Percentiles rank a stretch among this genome's conserved stretches.
Evolutionary conservation across 1,140 invertebrate genomes (phyloP).

Genomic region (Drosophila parvula): DNA sequence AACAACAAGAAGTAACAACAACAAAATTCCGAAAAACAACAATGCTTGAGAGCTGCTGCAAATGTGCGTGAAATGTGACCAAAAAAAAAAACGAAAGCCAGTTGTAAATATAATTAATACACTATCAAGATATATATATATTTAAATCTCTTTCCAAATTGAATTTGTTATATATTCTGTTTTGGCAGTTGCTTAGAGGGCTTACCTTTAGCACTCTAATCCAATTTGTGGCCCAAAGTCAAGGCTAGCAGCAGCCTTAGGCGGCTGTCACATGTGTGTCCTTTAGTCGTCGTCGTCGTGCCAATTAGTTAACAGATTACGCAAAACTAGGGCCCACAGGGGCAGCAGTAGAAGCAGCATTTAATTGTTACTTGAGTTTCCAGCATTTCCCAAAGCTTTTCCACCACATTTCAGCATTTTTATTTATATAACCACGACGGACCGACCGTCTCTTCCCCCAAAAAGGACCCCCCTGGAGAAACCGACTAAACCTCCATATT

Average conservation of each 20-base stretch:
- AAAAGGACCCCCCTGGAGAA: conserved; percentile 1
- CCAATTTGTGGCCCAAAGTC: conserved; percentile 65
- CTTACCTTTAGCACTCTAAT: conserved; percentile 55
- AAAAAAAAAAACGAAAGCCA: neutral
- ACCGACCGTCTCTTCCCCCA: conserved; percentile 7
- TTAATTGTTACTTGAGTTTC: conserved; percentile 32
- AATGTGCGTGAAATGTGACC: conserved; percentile 42
- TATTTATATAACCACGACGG: conserved; percentile 74
- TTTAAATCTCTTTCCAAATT: neutral
- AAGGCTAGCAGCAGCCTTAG: neutral
- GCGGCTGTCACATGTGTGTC: conserved; percentile 6
- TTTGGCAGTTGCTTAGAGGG: neutral
- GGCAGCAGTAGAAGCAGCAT: conserved; percentile 13
- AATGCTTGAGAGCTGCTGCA: conserved; percentile 31
- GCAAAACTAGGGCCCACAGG: conserved; percentile 64
- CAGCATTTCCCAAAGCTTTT: conserved; percentile 17
- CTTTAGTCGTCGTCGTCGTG: conserved; percentile 7
- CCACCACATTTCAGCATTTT: conserved; percentile 24
- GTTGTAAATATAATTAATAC: conserved; percentile 4
- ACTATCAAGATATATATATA: neutral
- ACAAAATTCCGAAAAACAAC: conserved; percentile 8
- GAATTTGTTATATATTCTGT: too few relatives aligned
- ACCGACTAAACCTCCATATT: conserved; percentile 8
- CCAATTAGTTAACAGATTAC: conserved; percentile 81
- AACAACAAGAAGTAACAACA: conserved; percentile 6